Percentiles rank a stretch among this genome's conserved stretches.
Evolutionary conservation across 2,888 invertebrate genomes (phyloP).

Genomic region (Xestia sexstrigata): DNA sequence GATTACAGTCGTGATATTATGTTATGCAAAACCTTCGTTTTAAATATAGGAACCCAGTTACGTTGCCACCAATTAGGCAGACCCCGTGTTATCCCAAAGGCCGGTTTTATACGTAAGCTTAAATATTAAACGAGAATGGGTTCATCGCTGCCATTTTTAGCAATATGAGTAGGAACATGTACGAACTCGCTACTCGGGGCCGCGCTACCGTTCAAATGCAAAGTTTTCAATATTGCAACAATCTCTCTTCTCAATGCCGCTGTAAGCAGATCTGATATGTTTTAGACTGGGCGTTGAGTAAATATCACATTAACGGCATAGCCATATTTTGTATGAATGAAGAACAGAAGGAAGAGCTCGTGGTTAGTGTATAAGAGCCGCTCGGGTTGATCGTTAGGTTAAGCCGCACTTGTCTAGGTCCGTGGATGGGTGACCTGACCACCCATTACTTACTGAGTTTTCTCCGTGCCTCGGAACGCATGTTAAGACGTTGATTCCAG

Average conservation of each 20-base stretch:
- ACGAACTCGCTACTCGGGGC: constrained; percentile 45
- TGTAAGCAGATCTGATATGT: constrained; percentile 31
- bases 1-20: too few species aligned
- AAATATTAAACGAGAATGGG: constrained; percentile 34
- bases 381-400: too few species aligned
- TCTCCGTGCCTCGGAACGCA: too few species aligned
- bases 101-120: constrained; percentile 7
- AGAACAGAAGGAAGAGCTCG: too few species aligned
- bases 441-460: too few species aligned
- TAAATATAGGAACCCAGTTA: not conserved
- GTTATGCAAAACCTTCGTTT: not conserved
- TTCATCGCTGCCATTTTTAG: constrained; percentile 34
- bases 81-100: not conserved
- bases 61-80: constrained; percentile 13
- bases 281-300: constrained; percentile 40
- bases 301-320: not conserved
- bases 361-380: too few species aligned
- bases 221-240: constrained; percentile 71
- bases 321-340: not conserved
- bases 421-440: too few species aligned
- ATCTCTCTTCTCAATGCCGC: constrained; percentile 58
- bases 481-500: too few species aligned
- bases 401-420: too few species aligned
- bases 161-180: constrained; percentile 38
- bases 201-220: constrained; percentile 58